These are phyloP conservation scores for Amitus sp. DNA, from an alignment of 2,888 invertebrate genomes.

Conservation along the genomic window DNA sequence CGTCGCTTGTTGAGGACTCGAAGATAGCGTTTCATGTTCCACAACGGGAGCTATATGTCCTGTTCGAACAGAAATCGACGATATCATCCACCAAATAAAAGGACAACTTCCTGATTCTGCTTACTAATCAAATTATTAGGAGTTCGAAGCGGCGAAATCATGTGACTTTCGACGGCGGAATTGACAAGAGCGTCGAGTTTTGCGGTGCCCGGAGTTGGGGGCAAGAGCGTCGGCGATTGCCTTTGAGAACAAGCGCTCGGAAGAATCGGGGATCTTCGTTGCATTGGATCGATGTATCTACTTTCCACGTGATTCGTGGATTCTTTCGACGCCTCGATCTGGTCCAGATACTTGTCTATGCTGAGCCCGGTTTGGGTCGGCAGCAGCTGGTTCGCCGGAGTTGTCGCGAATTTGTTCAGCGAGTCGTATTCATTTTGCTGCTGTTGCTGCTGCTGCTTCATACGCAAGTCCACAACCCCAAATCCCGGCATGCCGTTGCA, in stretches of 20 bases:
- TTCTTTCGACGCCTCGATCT: slow-evolving; percentile 64
- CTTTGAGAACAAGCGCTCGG: slow-evolving; percentile 47
- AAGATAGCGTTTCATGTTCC: slow-evolving; percentile 55
- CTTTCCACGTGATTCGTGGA: slow-evolving; percentile 38
- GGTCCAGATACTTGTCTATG: slow-evolving; percentile 71
- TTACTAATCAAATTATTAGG: slow-evolving; percentile 45
- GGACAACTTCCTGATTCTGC: too few species aligned
- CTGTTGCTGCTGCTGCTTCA: slow-evolving; percentile 69
- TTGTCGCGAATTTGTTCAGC: slow-evolving; percentile 63
- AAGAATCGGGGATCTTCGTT: slow-evolving; percentile 59
- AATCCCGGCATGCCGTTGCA: slow-evolving; percentile 44
- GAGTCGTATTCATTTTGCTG: slow-evolving; percentile 44
- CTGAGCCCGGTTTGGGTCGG: slow-evolving; percentile 71
- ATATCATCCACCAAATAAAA: too few species aligned
- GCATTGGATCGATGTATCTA: slow-evolving; percentile 47
- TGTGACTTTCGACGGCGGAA: slow-evolving; percentile 63
- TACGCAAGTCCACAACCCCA: slow-evolving; percentile 74
- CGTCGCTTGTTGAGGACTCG: slow-evolving; percentile 52
- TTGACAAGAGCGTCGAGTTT: slow-evolving; percentile 67
- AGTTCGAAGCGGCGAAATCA: slow-evolving; percentile 58
- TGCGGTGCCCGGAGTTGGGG: slow-evolving; percentile 48
- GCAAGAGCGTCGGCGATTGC: slow-evolving; percentile 33
- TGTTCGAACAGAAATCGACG: background rate
- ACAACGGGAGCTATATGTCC: slow-evolving; percentile 61
- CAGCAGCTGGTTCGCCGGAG: slow-evolving; percentile 58